Base-by-base conservation (phyloP, 2,113 vertebrate genomes). In the Egretta garzetta region DNA sequence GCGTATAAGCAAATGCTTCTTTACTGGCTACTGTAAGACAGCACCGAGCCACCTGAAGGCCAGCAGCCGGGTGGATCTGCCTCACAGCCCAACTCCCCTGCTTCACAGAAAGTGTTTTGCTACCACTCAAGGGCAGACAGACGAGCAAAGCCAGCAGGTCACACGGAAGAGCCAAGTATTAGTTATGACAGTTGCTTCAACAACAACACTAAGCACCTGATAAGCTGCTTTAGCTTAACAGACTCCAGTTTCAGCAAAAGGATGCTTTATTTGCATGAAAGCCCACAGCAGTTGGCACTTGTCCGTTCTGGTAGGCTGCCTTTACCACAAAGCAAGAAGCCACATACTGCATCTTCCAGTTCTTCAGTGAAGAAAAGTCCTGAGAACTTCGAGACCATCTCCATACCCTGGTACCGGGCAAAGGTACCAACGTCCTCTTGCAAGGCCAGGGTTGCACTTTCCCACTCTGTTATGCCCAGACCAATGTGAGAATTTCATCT, bases 31-130 rank as follows among this genome's bases (percentile, higher is more conserved):
- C 43, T 37, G 24, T 9, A 9, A 2, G 0, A 49, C 2, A 1
- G 19, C 80, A 26, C 0, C 11, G 52, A 52, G 74, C 26, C 71
- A 18, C 75, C 67, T 17, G 21, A 37, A 11, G 0, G 0, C 4
- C 0, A 0, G 33, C 63, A 49, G 52, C n/a, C 0, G 1, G 56
- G n/a, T 1, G 0, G 74, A 55, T 45, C 50, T 33, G 56, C 64
- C 80, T 59, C 6, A 10, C 77, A 60, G 39, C 60, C 20, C 5
- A 1, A 14, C 53, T 60, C 49, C 82, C 70, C 53, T 19, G 62
- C 62, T 72, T 55, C 83, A 28, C 75, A 62, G 8, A 24, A 21
- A 45, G 15, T 62, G 75, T 88, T 96, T 92, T 94, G 64, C 63
- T 66, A 43, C 56, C 0, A 0, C 26, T 92, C 96, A 96, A 96